Base-by-base conservation (phyloP, 2,888 invertebrate species). In the Tipula vernalis region DNA sequence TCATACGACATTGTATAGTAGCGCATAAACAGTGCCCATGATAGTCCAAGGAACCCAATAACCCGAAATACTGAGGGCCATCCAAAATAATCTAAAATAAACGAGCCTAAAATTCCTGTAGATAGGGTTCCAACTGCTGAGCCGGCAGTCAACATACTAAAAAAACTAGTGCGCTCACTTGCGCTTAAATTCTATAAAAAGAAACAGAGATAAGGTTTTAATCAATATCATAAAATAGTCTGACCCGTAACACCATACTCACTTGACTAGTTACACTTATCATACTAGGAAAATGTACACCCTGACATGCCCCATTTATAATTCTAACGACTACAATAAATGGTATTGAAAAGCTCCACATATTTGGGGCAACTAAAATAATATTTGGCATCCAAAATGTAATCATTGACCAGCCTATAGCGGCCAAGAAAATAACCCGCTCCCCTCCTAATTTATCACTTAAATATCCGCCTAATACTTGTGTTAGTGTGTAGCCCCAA, bases 401-500 rank as follows among this genome's bases (percentile, higher is more conserved):
- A 6, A 93, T 91, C 2, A 91, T 87, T 0, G 93, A 93, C 93
- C 93, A 94, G 71, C 94, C 93, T 5, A 94, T 89, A 2, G 94
- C 94, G 13, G 95, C 93, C 84, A 93, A 92, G 85, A 93, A 92
- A 88, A 95, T 92, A 13, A 95, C 93, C 87, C 93, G 92, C 89
- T 95, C 94, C 0, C 95, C 95, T 44, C 95, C 95, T 87, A 94
- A 92, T 86, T 92, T 92, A 89, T 94, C 94, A 88, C 93, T 93
- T 42, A 93, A 90, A 88, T 93, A 93, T 41, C 94, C 94, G 85
- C 93, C 93, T 86, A 93, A 90, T 71, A 93, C 92, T 90, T 94
- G 94, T 0, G 95, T 95, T 88, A 95, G 90, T 0, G 94, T 94
- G 89, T 95, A 95, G 86, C 95, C 95, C 95, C 95, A 95, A 90